Conservation (phyloP, 2,113 vertebrate species). For the Sylvietta virens region DNA sequence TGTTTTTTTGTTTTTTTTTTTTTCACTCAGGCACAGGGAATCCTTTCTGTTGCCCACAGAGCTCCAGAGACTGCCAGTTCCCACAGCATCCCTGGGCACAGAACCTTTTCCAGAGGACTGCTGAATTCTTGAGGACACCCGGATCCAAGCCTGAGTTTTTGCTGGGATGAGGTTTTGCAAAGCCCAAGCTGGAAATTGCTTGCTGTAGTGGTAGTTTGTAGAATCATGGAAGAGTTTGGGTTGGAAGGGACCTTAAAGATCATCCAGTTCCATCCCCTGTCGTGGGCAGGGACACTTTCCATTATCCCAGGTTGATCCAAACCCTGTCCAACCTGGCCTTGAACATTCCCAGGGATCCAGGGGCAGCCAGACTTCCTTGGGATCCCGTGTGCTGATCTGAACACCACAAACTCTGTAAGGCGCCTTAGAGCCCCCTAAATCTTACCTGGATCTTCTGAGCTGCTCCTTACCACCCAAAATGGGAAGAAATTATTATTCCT, state of each 20-base stretch:
- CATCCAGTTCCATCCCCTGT: background rate
- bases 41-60: background rate
- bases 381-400: background rate
- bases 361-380: background rate
- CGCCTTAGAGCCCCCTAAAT: background rate
- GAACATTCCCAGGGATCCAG: background rate
- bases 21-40: background rate
- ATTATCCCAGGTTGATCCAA: background rate
- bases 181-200: background rate
- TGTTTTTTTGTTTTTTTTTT: background rate
- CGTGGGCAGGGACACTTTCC: background rate
- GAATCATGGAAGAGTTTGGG: background rate
- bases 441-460: background rate
- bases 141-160: background rate
- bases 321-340: accelerated
- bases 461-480: background rate
- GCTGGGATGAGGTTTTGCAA: background rate
- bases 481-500: background rate
- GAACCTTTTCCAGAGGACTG: background rate
- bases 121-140: background rate
- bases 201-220: background rate
- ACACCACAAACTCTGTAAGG: background rate
- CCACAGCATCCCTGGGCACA: background rate
- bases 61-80: background rate
- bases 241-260: background rate